These are phyloP conservation scores for Aphrophora alni DNA, from an alignment of 2,888 invertebrate genomes.

Conservation along the genomic window DNA sequence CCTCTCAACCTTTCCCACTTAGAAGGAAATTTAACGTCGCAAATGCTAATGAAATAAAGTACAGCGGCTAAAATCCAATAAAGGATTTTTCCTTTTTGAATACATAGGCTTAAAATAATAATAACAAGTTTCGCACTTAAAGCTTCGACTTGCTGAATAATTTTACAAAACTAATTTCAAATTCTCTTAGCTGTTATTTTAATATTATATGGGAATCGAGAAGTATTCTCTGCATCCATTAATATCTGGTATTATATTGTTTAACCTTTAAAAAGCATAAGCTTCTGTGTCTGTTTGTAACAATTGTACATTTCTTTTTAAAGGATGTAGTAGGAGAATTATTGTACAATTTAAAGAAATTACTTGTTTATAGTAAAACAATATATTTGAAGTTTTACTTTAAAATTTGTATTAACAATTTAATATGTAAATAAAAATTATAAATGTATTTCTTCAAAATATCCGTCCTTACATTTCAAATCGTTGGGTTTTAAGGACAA, in stretches of 20 bases:
- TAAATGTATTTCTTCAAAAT: too few relatives aligned
- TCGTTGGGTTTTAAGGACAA: too few relatives aligned
- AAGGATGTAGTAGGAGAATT: too few relatives aligned
- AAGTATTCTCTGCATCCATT: background rate
- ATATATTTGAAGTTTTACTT: too few relatives aligned
- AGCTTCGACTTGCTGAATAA: background rate
- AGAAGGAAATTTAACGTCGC: slow-evolving; percentile 26
- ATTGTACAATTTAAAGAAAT: too few relatives aligned
- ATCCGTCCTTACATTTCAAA: too few relatives aligned
- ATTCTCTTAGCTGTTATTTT: background rate
- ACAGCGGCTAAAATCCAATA: slow-evolving; percentile 45
- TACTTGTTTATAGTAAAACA: too few relatives aligned
- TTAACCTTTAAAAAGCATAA: too few relatives aligned
- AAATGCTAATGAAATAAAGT: slow-evolving; percentile 48
- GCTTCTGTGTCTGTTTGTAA: too few relatives aligned
- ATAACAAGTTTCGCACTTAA: background rate
- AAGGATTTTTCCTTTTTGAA: slow-evolving; percentile 47
- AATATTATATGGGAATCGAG: background rate
- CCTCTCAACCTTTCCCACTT: slow-evolving; percentile 17
- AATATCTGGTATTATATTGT: background rate
- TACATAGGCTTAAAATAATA: slow-evolving; percentile 32
- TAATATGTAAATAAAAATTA: too few relatives aligned
- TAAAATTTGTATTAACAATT: too few relatives aligned
- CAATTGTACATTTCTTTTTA: too few relatives aligned
- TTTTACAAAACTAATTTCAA: background rate